Evolutionary conservation across 2,888 invertebrate species (phyloP).

Genomic region (Ophion ellenae): DNA sequence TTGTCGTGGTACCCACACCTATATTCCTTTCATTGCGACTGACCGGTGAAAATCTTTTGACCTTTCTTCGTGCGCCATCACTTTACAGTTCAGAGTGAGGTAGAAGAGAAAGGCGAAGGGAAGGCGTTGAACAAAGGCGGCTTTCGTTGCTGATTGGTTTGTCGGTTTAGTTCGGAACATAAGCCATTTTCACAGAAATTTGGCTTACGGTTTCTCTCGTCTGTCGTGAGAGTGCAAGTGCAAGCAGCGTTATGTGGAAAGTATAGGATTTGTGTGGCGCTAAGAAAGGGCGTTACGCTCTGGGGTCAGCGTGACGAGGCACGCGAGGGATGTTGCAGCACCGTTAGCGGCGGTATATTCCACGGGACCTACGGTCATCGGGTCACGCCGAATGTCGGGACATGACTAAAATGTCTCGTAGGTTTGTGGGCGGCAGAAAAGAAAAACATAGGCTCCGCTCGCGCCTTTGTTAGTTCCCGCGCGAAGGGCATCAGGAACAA

Average conservation of each 20-base stretch:
- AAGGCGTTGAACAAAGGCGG: constrained; percentile 8
- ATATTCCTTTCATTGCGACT: constrained; percentile 24
- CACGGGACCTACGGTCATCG: constrained; percentile 47
- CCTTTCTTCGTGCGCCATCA: constrained; percentile 18
- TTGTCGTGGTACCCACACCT: background rate
- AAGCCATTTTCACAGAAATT: constrained; percentile 59
- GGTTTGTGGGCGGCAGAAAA: constrained; percentile 66
- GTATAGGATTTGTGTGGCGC: constrained; percentile 59
- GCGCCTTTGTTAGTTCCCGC: constrained; percentile 13
- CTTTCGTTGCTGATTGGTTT: constrained; percentile 17
- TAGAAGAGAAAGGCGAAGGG: constrained; percentile 20
- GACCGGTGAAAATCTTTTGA: constrained; percentile 35
- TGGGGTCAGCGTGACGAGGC: constrained; percentile 46
- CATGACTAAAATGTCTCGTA: constrained; percentile 41
- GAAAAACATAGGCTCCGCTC: constrained; percentile 10
- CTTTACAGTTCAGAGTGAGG: background rate
- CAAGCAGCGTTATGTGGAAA: constrained; percentile 41
- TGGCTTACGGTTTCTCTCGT: constrained; percentile 51
- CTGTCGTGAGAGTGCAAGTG: constrained; percentile 38
- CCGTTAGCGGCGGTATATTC: constrained; percentile 55
- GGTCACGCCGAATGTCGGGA: constrained; percentile 41
- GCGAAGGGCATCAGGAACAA: constrained; percentile 70
- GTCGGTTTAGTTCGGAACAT: constrained; percentile 25
- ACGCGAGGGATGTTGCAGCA: constrained; percentile 57
- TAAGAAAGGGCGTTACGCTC: constrained; percentile 69